Conservation (phyloP, 2,797 vertebrate species). For the Ctenopoma kingsleyae region DNA sequence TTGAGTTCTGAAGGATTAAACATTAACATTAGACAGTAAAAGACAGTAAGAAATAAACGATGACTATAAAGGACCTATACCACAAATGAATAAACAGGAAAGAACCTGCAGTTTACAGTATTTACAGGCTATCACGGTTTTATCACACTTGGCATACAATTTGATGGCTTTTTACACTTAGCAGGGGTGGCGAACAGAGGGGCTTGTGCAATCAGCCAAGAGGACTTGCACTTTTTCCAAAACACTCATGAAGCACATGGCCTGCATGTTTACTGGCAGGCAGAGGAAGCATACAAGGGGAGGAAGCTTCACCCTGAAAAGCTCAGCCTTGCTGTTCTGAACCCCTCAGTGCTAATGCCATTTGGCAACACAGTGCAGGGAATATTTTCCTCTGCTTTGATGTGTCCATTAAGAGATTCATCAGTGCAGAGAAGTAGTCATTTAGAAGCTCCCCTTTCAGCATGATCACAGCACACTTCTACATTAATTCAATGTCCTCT, state of each 20-base stretch:
- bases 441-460: conserved; percentile 66
- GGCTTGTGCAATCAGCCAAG: conserved; percentile 50
- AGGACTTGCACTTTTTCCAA: conserved; percentile 46
- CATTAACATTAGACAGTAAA: not conserved
- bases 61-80: conserved; percentile 12
- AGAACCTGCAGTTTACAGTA: conserved; percentile 16
- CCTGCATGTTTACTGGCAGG: conserved; percentile 69
- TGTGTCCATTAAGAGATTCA: conserved; percentile 78
- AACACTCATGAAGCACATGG: conserved; percentile 51
- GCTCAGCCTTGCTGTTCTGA: conserved; percentile 54
- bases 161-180: conserved; percentile 48
- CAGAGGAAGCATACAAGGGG: conserved; percentile 45
- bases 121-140: conserved; percentile 26
- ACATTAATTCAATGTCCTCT: conserved; percentile 56
- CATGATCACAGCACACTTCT: conserved; percentile 68
- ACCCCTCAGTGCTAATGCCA: conserved; percentile 67
- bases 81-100: conserved; percentile 21
- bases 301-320: conserved; percentile 53
- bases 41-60: not conserved
- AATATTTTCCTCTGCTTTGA: conserved; percentile 74
- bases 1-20: conserved; percentile 18
- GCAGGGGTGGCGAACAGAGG: conserved; percentile 37
- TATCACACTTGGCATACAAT: conserved; percentile 40
- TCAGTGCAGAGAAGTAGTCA: conserved; percentile 61
- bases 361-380: conserved; percentile 66